A percentile compares a stretch with the other conserved stretches of the same genome.
These are phyloP conservation scores for Drosophila gunungcola DNA, from an alignment of 1,140 invertebrate genomes.

Conservation along the genomic window DNA sequence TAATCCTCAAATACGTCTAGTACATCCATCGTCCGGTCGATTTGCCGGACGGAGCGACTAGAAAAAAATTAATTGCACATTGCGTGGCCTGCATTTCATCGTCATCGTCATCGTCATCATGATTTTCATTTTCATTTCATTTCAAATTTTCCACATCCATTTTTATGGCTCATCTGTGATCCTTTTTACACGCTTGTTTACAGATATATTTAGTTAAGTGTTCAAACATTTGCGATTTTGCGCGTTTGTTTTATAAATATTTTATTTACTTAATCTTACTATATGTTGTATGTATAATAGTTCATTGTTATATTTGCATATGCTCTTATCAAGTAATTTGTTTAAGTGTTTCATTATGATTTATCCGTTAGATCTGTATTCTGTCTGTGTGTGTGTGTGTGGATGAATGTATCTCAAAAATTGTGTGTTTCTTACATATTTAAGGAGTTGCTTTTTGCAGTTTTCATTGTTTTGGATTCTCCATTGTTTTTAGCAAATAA, in stretches of 20 bases:
- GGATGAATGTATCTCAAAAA: conserved; percentile 36
- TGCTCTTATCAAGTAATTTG: conserved; percentile 75
- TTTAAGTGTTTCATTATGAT: conserved; percentile 80
- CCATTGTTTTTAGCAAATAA: conserved; percentile 62
- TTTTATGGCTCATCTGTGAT: conserved; percentile 29
- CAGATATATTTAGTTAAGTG: conserved; percentile 65
- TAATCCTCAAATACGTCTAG: conserved; percentile 44
- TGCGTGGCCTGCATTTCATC: conserved; percentile 72
- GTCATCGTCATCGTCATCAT: conserved; percentile 24
- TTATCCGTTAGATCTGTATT: conserved; percentile 67
- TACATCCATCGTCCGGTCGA: conserved; percentile 45
- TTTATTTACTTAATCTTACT: conserved; percentile 81
- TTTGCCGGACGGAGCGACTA: conserved; percentile 59
- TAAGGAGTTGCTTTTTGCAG: conserved; percentile 42
- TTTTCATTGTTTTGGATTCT: conserved; percentile 42
- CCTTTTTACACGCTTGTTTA: conserved; percentile 56
- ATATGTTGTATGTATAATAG: conserved; percentile 81
- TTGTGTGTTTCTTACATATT: conserved; percentile 52
- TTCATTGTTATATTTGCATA: conserved; percentile 83
- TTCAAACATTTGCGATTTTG: conserved; percentile 58
- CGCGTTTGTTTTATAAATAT: conserved; percentile 73
- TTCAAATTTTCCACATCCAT: conserved; percentile 28
- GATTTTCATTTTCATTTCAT: conserved; percentile 20
- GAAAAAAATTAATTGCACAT: conserved; percentile 82
- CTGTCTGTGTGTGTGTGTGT: conserved; percentile 22